Percentiles rank a stretch among this genome's conserved stretches.
These are phyloP conservation scores for Nipponia nippon DNA, from an alignment of 2,113 vertebrate species.

Conservation along the genomic window DNA sequence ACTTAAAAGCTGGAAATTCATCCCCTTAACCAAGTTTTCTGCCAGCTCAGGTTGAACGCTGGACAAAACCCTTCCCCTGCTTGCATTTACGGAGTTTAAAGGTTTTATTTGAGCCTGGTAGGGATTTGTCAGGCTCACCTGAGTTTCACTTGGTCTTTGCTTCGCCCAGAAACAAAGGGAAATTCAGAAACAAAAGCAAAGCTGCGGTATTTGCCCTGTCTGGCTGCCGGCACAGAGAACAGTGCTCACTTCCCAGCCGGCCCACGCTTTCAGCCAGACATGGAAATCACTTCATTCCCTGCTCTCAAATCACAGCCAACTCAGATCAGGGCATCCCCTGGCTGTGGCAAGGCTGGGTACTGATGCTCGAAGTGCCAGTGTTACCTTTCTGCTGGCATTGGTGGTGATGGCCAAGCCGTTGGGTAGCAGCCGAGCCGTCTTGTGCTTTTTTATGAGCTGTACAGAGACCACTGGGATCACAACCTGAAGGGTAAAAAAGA, in stretches of 20 bases:
- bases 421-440: conserved; percentile 90
- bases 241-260: accelerated
- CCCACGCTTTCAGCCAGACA: accelerated
- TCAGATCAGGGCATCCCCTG: accelerated
- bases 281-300: accelerated
- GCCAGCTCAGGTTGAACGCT: accelerated
- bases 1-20: not conserved
- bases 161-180: not conserved
- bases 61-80: not conserved
- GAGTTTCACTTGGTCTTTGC: not conserved
- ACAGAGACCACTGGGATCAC: conserved; percentile 88
- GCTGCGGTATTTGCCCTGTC: not conserved
- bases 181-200: conserved; percentile 5
- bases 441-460: conserved; percentile 93
- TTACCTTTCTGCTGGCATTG: conserved; percentile 88
- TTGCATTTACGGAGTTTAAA: not conserved
- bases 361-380: accelerated
- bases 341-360: not conserved
- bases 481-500: conserved; percentile 72
- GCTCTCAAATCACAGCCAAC: not conserved
- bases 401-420: conserved; percentile 94
- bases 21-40: not conserved
- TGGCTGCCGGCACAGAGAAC: not conserved
- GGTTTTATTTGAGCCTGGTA: not conserved
- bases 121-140: not conserved